A percentile compares a stretch with the other conserved stretches of the same genome.
phyloP scores from a whole-genome alignment of 2,888 invertebrate genomes.

The Brenthis daphne region DNA sequence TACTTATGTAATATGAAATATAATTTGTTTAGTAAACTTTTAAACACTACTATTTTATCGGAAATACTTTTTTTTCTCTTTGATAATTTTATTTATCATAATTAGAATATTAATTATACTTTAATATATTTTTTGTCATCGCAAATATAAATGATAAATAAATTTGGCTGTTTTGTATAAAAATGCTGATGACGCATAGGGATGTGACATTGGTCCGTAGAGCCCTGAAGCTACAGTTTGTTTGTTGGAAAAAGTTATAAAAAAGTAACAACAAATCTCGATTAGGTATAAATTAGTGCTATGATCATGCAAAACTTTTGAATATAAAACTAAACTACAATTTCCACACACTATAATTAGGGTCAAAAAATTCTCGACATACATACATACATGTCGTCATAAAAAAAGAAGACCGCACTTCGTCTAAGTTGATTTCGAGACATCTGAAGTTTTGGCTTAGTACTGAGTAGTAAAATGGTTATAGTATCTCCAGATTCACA shows the following conservation, averaged over 20 bases:
- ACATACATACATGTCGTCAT: too few relatives aligned
- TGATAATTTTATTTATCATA: neutral
- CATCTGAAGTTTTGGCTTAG: too few relatives aligned
- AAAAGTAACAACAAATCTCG: constrained; percentile 45
- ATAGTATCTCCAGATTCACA: too few relatives aligned
- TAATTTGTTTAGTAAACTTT: neutral
- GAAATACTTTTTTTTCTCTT: constrained; percentile 1
- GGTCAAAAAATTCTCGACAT: constrained; percentile 10
- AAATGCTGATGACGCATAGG: constrained; percentile 20
- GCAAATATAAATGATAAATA: constrained; percentile 5
- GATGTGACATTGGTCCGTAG: constrained; percentile 31
- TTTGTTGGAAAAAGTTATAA: constrained; percentile 38
- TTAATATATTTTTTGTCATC: constrained; percentile 4
- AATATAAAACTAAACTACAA: constrained; percentile 65
- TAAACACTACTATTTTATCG: neutral
- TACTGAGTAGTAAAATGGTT: too few relatives aligned
- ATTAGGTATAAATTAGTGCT: constrained; percentile 38
- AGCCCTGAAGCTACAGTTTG: constrained; percentile 24
- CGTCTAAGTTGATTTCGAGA: too few relatives aligned
- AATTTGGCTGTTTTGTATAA: constrained; percentile 20
- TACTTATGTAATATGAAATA: constrained; percentile 12
- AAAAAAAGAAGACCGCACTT: too few relatives aligned
- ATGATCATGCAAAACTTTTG: constrained; percentile 55
- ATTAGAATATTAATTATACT: constrained; percentile 3
- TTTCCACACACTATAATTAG: constrained; percentile 42